Base-by-base conservation (phyloP, 2,797 vertebrate genomes). In the Crax fasciolata region DNA sequence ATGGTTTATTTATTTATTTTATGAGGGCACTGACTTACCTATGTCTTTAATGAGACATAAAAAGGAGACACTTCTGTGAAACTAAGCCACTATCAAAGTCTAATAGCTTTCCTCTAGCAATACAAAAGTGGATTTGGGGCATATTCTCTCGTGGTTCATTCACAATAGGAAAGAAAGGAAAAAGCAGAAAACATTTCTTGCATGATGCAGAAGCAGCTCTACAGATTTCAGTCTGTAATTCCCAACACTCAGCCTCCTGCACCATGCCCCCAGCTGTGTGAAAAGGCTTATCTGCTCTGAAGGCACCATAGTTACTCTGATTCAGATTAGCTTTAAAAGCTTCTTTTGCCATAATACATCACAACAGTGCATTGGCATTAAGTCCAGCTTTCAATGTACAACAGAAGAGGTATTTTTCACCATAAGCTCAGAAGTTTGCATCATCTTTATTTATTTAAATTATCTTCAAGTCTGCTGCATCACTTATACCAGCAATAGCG, bases 231-330 rank as follows among this genome's bases (percentile, higher is more conserved):
- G 51, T 6, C 65, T 67, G 49, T 41, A 93, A 87, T 67, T 93
- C 68, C 87, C 70, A 74, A 90, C 19, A 62, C 54, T n/a, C 63
- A 71, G 23, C 1, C 72, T 65, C 54, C 78, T 27, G 44, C 27
- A 55, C 63, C 39, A 3, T 79, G 75, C 81, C 84, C 78, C 90
- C 67, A 73, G 75, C 86, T 83, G 58, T 21, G 72, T 65, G 51
- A 93, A 89, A 82, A 91, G 11, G 65, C 48, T 84, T 73, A 51
- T 58, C 81, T 88, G 49, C 85, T 90, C 87, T 48, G 7, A 86
- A 87, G 61, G 54, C 52, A 82, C 52, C 43, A 16, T 1, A 80
- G 52, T 78, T 74, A 73, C 73, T 83, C 70, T 63, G 68, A 15
- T 41, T 67, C 68, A 49, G 76, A 72, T 89, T 55, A 82, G 55